Percentiles rank a stretch among this genome's conserved stretches.
Conservation (phyloP, 2,113 vertebrate species). For the Thunnus thynnus region DNA sequence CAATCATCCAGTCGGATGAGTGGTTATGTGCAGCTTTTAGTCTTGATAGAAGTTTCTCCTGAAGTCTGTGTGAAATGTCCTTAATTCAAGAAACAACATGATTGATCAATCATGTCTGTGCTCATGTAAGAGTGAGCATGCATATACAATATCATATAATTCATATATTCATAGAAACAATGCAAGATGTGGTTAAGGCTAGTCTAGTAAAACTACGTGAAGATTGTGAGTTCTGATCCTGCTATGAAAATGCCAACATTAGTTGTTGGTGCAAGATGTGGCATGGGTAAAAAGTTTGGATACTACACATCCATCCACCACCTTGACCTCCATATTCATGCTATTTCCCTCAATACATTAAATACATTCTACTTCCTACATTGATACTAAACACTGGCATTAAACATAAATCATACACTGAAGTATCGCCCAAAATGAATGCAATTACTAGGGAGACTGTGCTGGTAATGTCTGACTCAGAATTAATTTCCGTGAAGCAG, state of each 20-base stretch:
- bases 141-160: no score
- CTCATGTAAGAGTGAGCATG: no score
- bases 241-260: no score
- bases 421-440: not conserved
- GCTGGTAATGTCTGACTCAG: conserved; percentile 5
- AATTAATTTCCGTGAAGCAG: conserved; percentile 33
- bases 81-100: not conserved
- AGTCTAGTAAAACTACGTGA: not conserved
- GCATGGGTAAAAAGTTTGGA: not conserved
- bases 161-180: no score
- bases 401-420: not conserved
- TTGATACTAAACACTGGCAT: not conserved
- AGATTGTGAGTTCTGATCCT: not conserved
- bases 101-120: no score
- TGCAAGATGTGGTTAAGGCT: no score
- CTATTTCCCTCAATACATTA: not conserved
- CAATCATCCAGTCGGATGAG: not conserved
- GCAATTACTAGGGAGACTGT: not conserved
- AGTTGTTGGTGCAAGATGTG: not conserved
- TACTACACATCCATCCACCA: not conserved
- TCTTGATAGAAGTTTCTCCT: not conserved
- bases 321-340: not conserved
- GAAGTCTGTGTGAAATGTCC: not conserved
- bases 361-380: not conserved
- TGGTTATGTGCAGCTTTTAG: not conserved